These are phyloP conservation scores for Fundulus diaphanus DNA, from an alignment of 2,797 vertebrate species.

Conservation along the genomic window DNA sequence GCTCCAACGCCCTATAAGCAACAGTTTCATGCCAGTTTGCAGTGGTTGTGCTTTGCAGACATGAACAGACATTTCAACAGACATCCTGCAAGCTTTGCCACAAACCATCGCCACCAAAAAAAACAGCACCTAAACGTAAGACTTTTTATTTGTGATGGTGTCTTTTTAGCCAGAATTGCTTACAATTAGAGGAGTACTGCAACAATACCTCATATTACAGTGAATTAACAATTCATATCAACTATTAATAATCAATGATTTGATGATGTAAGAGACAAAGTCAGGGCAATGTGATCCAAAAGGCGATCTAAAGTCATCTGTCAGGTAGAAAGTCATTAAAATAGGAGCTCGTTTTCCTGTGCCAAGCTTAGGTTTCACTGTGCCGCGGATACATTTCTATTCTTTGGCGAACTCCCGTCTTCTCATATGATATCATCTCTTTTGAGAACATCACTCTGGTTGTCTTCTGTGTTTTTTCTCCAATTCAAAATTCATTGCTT, in stretches of 20 bases:
- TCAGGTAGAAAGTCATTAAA: conserved; percentile 86
- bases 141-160: conserved; percentile 6
- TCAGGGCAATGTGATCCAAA: conserved; percentile 85
- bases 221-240: conserved; percentile 80
- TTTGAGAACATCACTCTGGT: conserved; percentile 66
- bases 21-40: conserved; percentile 52
- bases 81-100: conserved; percentile 21
- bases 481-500: conserved; percentile 54
- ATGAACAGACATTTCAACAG: conserved; percentile 55
- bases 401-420: conserved; percentile 75
- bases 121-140: neutral
- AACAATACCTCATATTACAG: conserved; percentile 59
- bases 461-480: conserved; percentile 58
- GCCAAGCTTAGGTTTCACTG: conserved; percentile 77
- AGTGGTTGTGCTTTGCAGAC: conserved; percentile 33
- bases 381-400: conserved; percentile 79
- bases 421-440: conserved; percentile 79
- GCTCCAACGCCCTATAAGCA: conserved; percentile 31
- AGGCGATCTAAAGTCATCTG: conserved; percentile 84
- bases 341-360: conserved; percentile 80
- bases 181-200: conserved; percentile 4
- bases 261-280: conserved; percentile 85
- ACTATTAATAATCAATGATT: conserved; percentile 85
- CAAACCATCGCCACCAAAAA: conserved; percentile 19
- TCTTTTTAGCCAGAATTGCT: conserved; percentile 4